These are phyloP conservation scores for Globodera ellingtonae DNA, from an alignment of 1,140 invertebrate species.

Conservation along the genomic window DNA sequence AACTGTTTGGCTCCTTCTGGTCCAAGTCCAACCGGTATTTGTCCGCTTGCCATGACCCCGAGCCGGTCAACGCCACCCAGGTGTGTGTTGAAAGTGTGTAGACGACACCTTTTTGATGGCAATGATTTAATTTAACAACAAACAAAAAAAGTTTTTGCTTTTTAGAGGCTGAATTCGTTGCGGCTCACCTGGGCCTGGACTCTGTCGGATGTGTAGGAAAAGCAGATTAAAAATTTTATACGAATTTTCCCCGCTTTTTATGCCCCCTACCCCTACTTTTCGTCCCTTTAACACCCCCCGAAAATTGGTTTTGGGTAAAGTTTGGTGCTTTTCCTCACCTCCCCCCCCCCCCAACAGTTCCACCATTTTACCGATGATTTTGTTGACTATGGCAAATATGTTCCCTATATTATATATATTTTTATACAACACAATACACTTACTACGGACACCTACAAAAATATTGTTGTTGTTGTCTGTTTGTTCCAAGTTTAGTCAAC, in stretches of 20 bases:
- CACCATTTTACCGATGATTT: too few relatives aligned
- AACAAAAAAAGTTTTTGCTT: background rate
- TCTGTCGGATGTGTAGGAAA: slow-evolving; percentile 53
- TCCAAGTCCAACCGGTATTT: slow-evolving; percentile 63
- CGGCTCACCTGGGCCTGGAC: slow-evolving; percentile 62
- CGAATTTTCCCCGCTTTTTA: background rate
- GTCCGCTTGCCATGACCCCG: slow-evolving; percentile 57
- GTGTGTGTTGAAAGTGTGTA: background rate
- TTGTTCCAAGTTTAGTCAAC: too few relatives aligned
- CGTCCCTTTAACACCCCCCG: background rate
- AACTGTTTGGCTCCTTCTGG: slow-evolving; percentile 62
- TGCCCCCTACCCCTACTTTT: background rate
- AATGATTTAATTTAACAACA: too few relatives aligned
- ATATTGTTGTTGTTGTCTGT: too few relatives aligned
- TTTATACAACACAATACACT: too few relatives aligned
- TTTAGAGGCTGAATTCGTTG: slow-evolving; percentile 55
- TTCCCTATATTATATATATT: too few relatives aligned
- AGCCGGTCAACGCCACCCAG: slow-evolving; percentile 46
- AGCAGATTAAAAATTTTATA: background rate
- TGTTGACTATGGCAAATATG: too few relatives aligned
- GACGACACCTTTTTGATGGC: background rate
- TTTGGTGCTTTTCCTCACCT: too few relatives aligned
- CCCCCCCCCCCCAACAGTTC: too few relatives aligned
- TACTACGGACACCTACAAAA: too few relatives aligned
- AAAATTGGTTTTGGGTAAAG: too few relatives aligned